Conservation (phyloP, 2,888 invertebrate species). For the Synanthedon andrenaeformis region DNA sequence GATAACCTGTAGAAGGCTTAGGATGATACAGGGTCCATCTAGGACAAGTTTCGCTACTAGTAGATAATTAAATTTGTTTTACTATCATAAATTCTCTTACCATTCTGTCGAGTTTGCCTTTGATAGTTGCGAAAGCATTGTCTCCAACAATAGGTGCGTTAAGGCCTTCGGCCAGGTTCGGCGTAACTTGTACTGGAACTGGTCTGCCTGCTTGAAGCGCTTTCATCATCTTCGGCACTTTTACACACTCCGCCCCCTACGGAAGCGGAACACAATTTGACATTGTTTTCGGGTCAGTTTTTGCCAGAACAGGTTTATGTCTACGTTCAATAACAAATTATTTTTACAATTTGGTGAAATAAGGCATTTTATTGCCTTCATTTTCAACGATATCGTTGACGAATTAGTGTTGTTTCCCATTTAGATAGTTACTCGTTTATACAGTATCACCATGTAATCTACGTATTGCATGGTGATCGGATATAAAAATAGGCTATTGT, state of each 20-base stretch:
- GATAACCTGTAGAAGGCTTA: too few relatives aligned
- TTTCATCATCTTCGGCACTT: conserved; percentile 81
- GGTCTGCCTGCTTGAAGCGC: conserved; percentile 77
- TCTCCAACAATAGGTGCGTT: conserved; percentile 77
- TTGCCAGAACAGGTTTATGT: background rate
- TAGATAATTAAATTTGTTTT: too few relatives aligned
- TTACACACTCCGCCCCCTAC: conserved; percentile 84
- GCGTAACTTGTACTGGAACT: conserved; percentile 63
- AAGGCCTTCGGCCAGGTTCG: conserved; percentile 81
- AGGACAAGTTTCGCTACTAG: too few relatives aligned
- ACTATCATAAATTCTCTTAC: conserved; percentile 26
- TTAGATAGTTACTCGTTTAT: too few relatives aligned
- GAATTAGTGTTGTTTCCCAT: too few relatives aligned
- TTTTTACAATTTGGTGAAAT: background rate
- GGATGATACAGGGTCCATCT: too few relatives aligned
- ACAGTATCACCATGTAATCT: too few relatives aligned
- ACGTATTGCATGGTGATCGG: too few relatives aligned
- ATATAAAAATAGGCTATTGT: too few relatives aligned
- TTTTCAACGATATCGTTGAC: too few relatives aligned
- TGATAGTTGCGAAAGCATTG: conserved; percentile 79
- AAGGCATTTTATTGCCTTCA: too few relatives aligned
- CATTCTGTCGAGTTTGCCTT: conserved; percentile 77
- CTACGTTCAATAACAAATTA: background rate
- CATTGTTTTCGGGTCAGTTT: background rate
- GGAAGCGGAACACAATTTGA: too few relatives aligned